Evolutionary conservation across 2,888 invertebrate species (phyloP).

Genomic region (Dinocampus coccinellae): DNA sequence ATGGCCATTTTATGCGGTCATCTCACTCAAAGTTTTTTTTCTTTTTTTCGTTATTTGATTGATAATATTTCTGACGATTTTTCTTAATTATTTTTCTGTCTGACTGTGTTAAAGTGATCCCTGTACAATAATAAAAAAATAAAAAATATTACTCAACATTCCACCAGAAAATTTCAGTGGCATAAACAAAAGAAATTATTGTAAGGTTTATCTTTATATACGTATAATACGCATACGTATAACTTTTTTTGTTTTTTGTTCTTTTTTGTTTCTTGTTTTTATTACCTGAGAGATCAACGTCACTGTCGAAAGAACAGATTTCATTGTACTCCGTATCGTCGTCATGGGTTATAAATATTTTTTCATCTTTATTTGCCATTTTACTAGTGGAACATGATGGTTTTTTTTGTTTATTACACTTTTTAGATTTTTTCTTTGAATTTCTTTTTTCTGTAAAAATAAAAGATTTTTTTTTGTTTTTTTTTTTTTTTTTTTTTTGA

Average conservation of each 20-base stretch:
- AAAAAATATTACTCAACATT: neutral
- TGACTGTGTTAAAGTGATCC: conserved; percentile 46
- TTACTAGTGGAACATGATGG: conserved; percentile 11
- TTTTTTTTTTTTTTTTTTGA: neutral
- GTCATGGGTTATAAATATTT: conserved; percentile 8
- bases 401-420: conserved; percentile 5
- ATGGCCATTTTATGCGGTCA: neutral
- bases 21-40: neutral
- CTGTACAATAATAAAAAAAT: conserved; percentile 41
- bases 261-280: too few species aligned
- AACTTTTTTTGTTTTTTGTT: too few species aligned
- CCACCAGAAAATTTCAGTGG: neutral
- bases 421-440: conserved; percentile 5
- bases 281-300: conserved; percentile 53
- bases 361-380: neutral
- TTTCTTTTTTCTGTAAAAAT: conserved; percentile 5
- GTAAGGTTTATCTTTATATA: too few species aligned
- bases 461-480: too few species aligned
- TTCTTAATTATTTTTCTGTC: conserved; percentile 47
- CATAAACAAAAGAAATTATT: neutral
- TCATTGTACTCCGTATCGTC: conserved; percentile 42
- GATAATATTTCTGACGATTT: conserved; percentile 31
- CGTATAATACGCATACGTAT: neutral
- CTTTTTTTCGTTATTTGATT: neutral
- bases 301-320: conserved; percentile 56